A percentile compares a stretch with the other conserved stretches of the same genome.
phyloP scores from a whole-genome alignment of 2,797 vertebrate genomes.

The Semotilus atromaculatus region DNA sequence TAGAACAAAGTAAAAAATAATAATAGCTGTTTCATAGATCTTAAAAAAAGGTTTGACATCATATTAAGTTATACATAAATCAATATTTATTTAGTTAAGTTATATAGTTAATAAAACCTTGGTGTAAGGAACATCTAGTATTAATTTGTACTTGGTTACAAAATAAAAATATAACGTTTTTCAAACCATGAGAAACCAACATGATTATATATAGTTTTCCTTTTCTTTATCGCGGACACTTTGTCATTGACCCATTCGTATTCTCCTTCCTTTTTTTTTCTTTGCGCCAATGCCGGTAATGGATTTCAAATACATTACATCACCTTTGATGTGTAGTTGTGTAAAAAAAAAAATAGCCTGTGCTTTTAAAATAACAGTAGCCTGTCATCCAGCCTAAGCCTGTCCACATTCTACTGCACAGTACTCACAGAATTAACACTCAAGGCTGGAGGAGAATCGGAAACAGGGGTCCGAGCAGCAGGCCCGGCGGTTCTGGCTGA shows the following conservation, averaged over 20 bases:
- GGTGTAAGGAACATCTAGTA: not conserved
- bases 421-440: conserved; percentile 53
- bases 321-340: conserved; percentile 25
- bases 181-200: not conserved
- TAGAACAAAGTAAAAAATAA: not conserved
- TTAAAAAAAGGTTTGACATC: not conserved
- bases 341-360: conserved; percentile 26
- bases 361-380: conserved; percentile 40
- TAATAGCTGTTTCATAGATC: not conserved
- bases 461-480: conserved; percentile 28
- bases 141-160: not conserved
- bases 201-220: not conserved
- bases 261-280: not conserved
- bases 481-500: conserved; percentile 12
- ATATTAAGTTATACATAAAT: not conserved
- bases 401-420: conserved; percentile 26
- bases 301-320: conserved; percentile 19
- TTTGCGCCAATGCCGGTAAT: not conserved
- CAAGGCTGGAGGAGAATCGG: conserved; percentile 35
- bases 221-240: not conserved
- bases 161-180: not conserved
- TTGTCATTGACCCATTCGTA: not conserved
- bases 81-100: not conserved
- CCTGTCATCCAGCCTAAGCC: conserved; percentile 8
- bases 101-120: not conserved